These are phyloP conservation scores for Andrena camellia DNA, from an alignment of 2,888 invertebrate species.

Conservation along the genomic window DNA sequence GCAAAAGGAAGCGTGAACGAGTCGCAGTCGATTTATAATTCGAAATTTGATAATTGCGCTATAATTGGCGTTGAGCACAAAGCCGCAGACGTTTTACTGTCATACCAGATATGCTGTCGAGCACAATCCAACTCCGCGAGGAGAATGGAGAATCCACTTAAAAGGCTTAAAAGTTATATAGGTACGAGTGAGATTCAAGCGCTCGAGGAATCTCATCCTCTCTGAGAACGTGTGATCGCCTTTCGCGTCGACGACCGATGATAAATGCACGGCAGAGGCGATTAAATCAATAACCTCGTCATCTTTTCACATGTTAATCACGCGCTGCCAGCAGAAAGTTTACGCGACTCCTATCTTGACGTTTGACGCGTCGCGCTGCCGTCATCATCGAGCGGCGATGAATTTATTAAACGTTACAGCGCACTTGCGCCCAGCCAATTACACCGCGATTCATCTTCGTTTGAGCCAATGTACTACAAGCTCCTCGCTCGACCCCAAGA, in stretches of 20 bases:
- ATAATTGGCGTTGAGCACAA: not conserved
- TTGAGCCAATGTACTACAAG: conserved; percentile 12
- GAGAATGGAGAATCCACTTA: conserved; percentile 26
- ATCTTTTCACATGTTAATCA: conserved; percentile 21
- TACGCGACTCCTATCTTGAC: not conserved
- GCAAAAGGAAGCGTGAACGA: not conserved
- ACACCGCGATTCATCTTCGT: conserved; percentile 26
- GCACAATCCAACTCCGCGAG: not conserved
- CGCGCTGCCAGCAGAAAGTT: not conserved
- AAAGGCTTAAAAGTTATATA: conserved; percentile 45
- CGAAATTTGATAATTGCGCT: not conserved
- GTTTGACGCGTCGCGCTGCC: not conserved
- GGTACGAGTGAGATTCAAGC: not conserved
- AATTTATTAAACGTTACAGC: conserved; percentile 48
- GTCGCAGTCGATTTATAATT: conserved; percentile 5
- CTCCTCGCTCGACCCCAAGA: conserved; percentile 17
- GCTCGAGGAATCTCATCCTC: not conserved
- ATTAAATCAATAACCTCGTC: conserved; percentile 38
- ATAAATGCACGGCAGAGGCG: conserved; percentile 30
- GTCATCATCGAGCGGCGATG: conserved; percentile 22
- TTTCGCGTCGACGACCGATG: conserved; percentile 33
- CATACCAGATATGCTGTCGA: not conserved
- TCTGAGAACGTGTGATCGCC: conserved; percentile 26
- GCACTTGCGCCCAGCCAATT: not conserved
- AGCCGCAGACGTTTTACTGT: not conserved